Conservation (phyloP, 1,140 invertebrate species). For the Sinonovacula constricta region DNA sequence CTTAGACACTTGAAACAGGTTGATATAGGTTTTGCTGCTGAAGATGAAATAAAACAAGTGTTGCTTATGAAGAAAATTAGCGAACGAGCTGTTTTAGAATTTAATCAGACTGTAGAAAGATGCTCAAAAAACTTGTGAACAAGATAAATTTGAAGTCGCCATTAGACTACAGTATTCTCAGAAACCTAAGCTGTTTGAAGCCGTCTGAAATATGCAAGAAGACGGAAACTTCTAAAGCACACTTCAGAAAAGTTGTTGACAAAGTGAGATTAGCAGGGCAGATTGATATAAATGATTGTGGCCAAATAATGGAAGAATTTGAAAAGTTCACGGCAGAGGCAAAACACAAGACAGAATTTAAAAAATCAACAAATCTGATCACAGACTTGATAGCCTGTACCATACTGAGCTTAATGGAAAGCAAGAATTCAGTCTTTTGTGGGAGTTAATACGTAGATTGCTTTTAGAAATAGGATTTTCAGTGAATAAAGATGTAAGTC, state of each 20-base stretch:
- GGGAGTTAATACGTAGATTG: neutral
- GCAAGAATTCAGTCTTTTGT: neutral
- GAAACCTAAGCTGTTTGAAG: constrained; percentile 21
- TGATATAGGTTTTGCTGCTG: constrained; percentile 35
- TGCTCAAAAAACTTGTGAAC: constrained; percentile 1
- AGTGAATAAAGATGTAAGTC: neutral
- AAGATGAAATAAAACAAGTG: constrained; percentile 23
- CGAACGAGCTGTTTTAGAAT: constrained; percentile 37
- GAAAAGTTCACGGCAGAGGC: constrained; percentile 71
- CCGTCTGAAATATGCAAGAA: constrained; percentile 31
- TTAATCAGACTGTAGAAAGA: constrained; percentile 36
- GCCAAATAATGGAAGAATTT: constrained; percentile 23
- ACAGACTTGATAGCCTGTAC: constrained; percentile 3
- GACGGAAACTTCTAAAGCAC: constrained; percentile 17
- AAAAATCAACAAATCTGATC: neutral
- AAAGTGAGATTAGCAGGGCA: neutral
- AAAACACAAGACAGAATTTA: neutral
- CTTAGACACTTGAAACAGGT: constrained; percentile 13
- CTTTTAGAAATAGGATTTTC: neutral
- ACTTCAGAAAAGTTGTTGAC: constrained; percentile 31
- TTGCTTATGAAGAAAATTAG: constrained; percentile 19
- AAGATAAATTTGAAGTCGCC: constrained; percentile 39
- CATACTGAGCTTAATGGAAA: constrained; percentile 3
- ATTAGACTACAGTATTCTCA: constrained; percentile 16
- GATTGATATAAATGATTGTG: constrained; percentile 32